Conservation (phyloP, 2,888 invertebrate species). For the Heliconius charithonia region DNA sequence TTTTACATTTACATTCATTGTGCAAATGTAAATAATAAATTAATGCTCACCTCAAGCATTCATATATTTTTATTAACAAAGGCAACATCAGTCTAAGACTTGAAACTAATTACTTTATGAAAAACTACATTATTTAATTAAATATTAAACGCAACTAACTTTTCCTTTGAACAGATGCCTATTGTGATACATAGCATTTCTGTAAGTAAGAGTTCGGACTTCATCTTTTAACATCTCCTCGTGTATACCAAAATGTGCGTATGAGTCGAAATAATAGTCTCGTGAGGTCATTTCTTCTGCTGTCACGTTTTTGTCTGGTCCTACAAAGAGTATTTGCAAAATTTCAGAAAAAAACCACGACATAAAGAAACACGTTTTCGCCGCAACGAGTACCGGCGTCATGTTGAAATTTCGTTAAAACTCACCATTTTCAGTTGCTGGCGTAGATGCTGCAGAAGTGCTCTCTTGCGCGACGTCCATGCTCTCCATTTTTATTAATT, state of each 20-base stretch:
- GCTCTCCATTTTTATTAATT: conserved; percentile 72
- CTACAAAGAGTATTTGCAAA: conserved; percentile 54
- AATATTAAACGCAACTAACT: conserved; percentile 66
- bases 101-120: neutral
- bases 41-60: neutral
- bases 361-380: conserved; percentile 73
- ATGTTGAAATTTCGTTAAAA: conserved; percentile 43
- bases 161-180: conserved; percentile 97
- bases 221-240: conserved; percentile 99
- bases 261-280: conserved; percentile 99
- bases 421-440: conserved; percentile 78
- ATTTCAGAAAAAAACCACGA: conserved; percentile 47
- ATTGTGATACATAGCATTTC: conserved; percentile 99
- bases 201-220: conserved; percentile 98
- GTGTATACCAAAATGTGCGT: conserved; percentile 99
- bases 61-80: neutral
- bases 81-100: neutral
- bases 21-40: neutral
- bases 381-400: conserved; percentile 57
- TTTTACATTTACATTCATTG: neutral
- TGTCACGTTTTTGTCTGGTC: conserved; percentile 83
- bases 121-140: neutral
- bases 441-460: conserved; percentile 72
- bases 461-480: conserved; percentile 81
- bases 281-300: conserved; percentile 99